These are phyloP conservation scores for Lucifuga dentata DNA, from an alignment of 2,113 vertebrate species.

Conservation along the genomic window DNA sequence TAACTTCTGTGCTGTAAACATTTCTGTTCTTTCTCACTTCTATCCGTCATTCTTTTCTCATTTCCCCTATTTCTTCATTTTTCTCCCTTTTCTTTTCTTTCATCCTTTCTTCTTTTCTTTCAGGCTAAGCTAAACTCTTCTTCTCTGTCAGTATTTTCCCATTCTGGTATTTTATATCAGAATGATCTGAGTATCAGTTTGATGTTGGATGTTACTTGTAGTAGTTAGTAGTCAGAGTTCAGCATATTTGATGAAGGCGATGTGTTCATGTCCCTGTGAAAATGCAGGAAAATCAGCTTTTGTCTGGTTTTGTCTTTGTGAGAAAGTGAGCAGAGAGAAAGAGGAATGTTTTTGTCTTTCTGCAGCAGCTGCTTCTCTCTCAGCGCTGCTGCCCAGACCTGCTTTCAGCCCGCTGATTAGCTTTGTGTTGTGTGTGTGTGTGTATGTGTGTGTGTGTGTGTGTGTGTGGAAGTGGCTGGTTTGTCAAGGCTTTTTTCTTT, in stretches of 20 bases:
- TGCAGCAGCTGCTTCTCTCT: constrained; percentile 63
- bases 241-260: background rate
- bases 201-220: too few species aligned
- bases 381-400: constrained; percentile 53
- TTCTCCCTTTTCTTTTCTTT: too few species aligned
- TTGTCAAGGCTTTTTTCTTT: constrained; percentile 53
- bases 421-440: constrained; percentile 30
- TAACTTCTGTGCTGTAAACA: too few species aligned
- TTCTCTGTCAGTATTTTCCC: too few species aligned
- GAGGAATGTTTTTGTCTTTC: constrained; percentile 55
- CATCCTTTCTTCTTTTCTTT: too few species aligned
- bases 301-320: constrained; percentile 30
- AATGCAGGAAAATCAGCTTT: background rate
- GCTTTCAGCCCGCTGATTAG: constrained; percentile 51
- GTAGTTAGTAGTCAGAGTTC: too few species aligned
- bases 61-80: too few species aligned
- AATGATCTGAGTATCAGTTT: too few species aligned
- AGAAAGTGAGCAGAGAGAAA: constrained; percentile 11
- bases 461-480: constrained; percentile 43
- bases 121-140: too few species aligned
- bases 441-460: constrained; percentile 6
- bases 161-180: too few species aligned
- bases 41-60: too few species aligned
- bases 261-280: background rate
- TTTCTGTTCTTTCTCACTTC: too few species aligned